Conservation (phyloP, 2,797 vertebrate species). For the Triplophysa bombifrons region DNA sequence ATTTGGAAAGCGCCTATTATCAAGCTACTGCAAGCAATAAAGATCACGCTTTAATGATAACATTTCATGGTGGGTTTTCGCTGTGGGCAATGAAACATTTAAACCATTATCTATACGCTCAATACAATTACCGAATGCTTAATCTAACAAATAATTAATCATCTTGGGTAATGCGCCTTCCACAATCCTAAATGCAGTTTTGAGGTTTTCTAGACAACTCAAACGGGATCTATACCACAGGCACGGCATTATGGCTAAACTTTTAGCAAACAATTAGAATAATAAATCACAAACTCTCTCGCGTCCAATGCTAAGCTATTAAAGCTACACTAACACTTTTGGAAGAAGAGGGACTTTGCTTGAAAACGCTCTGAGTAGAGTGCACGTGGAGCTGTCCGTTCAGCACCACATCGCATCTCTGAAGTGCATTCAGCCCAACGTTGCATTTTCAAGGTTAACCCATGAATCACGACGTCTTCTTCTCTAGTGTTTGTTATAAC, state of each 20-base stretch:
- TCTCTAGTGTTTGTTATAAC: background rate
- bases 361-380: background rate
- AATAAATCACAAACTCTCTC: background rate
- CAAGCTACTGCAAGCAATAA: constrained; percentile 50
- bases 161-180: constrained; percentile 45
- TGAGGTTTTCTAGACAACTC: constrained; percentile 47
- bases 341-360: background rate
- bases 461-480: background rate
- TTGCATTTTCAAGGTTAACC: constrained; percentile 12
- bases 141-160: constrained; percentile 57
- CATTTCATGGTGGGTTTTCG: constrained; percentile 56
- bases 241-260: background rate
- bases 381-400: constrained; percentile 57
- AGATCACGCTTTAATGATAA: constrained; percentile 61
- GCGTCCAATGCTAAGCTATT: background rate
- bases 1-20: constrained; percentile 52
- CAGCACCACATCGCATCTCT: constrained; percentile 52
- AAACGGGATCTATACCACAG: constrained; percentile 26
- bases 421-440: background rate
- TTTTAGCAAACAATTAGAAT: background rate
- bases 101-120: constrained; percentile 60
- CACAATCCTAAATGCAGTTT: constrained; percentile 51
- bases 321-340: background rate
- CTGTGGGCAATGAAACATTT: constrained; percentile 59
- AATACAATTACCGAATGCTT: constrained; percentile 59